A percentile compares a stretch with the other conserved stretches of the same genome.
phyloP scores from a whole-genome alignment of 2,797 vertebrate species.

The Acanthiza pusilla region DNA sequence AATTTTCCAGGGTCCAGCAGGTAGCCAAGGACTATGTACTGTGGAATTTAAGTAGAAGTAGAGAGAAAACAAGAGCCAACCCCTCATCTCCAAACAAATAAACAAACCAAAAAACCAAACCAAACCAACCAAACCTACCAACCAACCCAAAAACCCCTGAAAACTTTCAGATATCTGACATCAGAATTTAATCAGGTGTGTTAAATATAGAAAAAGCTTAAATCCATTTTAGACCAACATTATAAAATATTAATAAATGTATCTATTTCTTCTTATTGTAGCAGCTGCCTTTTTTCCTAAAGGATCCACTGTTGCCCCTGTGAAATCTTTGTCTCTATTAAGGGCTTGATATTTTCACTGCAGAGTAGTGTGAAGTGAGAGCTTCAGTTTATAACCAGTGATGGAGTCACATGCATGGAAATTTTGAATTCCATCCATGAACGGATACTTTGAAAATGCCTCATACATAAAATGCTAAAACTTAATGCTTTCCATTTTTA shows the following conservation, averaged over 20 bases:
- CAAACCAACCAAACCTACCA: not conserved
- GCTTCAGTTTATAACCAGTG: not conserved
- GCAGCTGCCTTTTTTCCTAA: not conserved
- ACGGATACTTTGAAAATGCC: not conserved
- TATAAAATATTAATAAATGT: not conserved
- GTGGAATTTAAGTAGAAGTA: not conserved
- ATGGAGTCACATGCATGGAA: not conserved
- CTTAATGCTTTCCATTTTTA: not conserved
- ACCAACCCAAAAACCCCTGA: rapidly evolving
- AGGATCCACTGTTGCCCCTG: not conserved
- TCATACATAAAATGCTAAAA: not conserved
- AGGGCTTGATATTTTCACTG: not conserved
- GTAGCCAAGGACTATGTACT: not conserved
- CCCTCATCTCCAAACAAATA: not conserved
- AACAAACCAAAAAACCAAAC: not conserved
- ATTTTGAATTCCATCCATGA: not conserved
- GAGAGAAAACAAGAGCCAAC: not conserved
- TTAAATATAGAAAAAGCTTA: not conserved
- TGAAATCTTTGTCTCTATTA: not conserved
- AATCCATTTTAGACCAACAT: not conserved
- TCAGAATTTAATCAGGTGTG: not conserved
- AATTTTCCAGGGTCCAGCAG: not conserved
- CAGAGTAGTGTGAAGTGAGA: not conserved
- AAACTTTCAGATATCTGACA: not conserved
- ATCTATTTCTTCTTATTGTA: not conserved